Evolutionary conservation across 2,888 invertebrate species (phyloP), one percentile per base, ranked within the genome.

Genomic region (Hecatera dysodea): DNA sequence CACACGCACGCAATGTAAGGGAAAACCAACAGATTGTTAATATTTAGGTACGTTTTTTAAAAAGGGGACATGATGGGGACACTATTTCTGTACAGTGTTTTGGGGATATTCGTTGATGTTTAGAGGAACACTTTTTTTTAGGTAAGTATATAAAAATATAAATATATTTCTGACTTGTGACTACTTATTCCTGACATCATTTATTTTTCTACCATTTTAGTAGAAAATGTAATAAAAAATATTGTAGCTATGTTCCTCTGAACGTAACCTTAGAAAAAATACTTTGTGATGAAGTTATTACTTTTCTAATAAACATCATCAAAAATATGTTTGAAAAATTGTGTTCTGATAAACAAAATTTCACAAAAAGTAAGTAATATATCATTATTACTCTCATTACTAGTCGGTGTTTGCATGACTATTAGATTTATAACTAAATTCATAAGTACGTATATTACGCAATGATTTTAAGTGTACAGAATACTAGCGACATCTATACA

Each of bases 1-100:
- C 90, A 91, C 82, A 91, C 90, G 89, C 91, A 91, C 85, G 90
- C 89, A 89, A 87, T 86, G 90, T 82, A 91, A 91, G 88, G 87
- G 85, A 91, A 92, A 83, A 84, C 59, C 75, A 85, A 81, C 82
- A 85, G 67, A 64, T 76, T 74, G 84, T 87, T 90, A 87, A 80
- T 70, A 67, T 76, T 70, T 48, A 22, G 15, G 67, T 67, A 50
- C 24, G n/a, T 48, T 17, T 27, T 29, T 15, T 59, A 29, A 27
- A 53, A 33, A 7, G 6, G 48, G 72, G 42, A 48, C 33, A 50
- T 24, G 12, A 42, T 42, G 19, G 11, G 55, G 33, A 19, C 75
- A 75, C 77, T 69, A 72, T 73, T 72, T 74, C 76, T 68, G 75
- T n/a, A 68, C 55, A 62, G 50, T 44, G 69, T 3, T 56, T 55